Percentiles rank a stretch among this genome's conserved stretches.
Conservation (phyloP, 2,797 vertebrate genomes). For the Rhinella marina region DNA sequence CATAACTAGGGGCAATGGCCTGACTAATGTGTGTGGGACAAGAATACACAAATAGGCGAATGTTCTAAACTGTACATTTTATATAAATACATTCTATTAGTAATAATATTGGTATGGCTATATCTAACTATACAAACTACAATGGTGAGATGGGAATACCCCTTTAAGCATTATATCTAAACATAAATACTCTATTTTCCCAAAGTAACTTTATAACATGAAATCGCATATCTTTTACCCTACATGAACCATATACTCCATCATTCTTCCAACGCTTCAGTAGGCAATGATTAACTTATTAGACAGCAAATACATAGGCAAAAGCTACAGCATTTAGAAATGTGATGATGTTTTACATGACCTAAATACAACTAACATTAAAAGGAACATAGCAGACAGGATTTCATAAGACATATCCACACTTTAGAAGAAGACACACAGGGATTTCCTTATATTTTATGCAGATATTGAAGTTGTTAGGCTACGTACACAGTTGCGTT, state of each 20-base stretch:
- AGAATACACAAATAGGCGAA: too few relatives aligned
- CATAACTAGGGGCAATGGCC: too few relatives aligned
- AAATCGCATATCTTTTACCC: background rate
- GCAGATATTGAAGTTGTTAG: background rate
- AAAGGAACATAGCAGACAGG: background rate
- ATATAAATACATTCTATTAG: too few relatives aligned
- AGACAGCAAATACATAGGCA: background rate
- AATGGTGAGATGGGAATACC: too few relatives aligned
- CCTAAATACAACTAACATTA: background rate
- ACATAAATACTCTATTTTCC: background rate
- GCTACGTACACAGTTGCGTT: too few relatives aligned
- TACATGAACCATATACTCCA: background rate
- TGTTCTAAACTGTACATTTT: too few relatives aligned
- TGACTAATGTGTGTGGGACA: too few relatives aligned
- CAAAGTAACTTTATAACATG: conserved; percentile 56
- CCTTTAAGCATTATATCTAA: conserved; percentile 29
- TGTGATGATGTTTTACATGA: background rate
- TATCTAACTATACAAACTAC: too few relatives aligned
- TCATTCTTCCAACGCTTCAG: too few relatives aligned
- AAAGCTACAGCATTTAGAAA: background rate
- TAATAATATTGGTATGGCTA: too few relatives aligned
- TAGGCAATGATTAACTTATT: background rate
- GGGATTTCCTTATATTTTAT: background rate
- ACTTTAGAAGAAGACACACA: background rate
- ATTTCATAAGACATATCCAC: background rate